Conservation (phyloP, 2,797 vertebrate species). For the Lagodon rhomboides region DNA sequence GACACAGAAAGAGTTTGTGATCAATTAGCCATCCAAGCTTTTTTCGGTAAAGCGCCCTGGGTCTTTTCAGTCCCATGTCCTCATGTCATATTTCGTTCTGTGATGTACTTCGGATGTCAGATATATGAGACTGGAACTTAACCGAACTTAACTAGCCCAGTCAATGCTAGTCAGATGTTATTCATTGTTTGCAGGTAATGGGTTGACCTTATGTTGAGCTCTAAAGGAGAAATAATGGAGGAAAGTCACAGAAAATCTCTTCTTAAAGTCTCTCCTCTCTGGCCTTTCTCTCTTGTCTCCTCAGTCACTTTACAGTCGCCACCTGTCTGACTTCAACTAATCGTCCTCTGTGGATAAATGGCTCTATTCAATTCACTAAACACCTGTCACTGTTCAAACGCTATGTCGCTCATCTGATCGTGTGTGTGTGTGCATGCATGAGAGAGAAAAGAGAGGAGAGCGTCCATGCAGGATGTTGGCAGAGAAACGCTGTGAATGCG, state of each 20-base stretch:
- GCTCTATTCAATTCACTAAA: constrained; percentile 26
- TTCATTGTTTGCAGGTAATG: constrained; percentile 31
- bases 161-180: constrained; percentile 1
- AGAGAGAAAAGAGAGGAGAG: too few species aligned
- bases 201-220: constrained; percentile 16
- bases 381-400: constrained; percentile 26
- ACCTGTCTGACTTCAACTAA: constrained; percentile 36
- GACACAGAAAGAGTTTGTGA: neutral
- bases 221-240: constrained; percentile 2
- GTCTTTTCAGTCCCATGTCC: neutral
- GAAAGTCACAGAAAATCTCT: constrained; percentile 15
- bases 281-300: constrained; percentile 8
- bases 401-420: constrained; percentile 22
- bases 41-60: neutral
- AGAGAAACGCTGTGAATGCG: constrained; percentile 83
- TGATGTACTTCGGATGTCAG: neutral
- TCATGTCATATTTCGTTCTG: neutral
- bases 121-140: constrained; percentile 6
- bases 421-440: constrained; percentile 17
- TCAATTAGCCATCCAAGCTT: neutral
- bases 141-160: neutral
- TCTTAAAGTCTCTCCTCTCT: constrained; percentile 13
- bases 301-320: constrained; percentile 13
- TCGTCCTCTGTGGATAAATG: constrained; percentile 43
- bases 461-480: constrained; percentile 74